Evolutionary conservation across 2,797 vertebrate genomes (phyloP).

Genomic region (Urocyon cinereoargenteus): DNA sequence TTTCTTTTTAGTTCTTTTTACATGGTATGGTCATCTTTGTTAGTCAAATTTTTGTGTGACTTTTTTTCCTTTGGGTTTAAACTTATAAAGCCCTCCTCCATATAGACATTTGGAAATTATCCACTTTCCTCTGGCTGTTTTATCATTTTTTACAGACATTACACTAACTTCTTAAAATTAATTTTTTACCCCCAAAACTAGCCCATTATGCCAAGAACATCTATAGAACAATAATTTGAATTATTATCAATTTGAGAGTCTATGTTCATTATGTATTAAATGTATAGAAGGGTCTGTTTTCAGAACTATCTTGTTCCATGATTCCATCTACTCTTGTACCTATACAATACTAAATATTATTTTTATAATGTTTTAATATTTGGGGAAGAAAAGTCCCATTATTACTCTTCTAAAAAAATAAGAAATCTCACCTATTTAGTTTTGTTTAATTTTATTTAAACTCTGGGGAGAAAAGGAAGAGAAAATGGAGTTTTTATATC

Average conservation of each 20-base stretch:
- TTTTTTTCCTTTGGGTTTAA: slow-evolving; percentile 33
- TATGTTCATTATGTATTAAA: background rate
- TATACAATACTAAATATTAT: background rate
- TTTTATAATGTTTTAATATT: slow-evolving; percentile 22
- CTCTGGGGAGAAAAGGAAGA: background rate
- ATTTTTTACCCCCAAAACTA: slow-evolving; percentile 32
- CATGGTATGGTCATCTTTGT: background rate
- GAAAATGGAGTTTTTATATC: background rate
- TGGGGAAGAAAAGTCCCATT: background rate
- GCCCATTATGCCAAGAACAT: background rate
- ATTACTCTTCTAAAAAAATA: background rate
- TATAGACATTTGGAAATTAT: slow-evolving; percentile 1
- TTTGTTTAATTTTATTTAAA: background rate
- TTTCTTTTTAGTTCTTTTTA: slow-evolving; percentile 11
- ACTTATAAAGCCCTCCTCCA: background rate
- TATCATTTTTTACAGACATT: background rate
- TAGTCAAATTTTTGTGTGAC: background rate
- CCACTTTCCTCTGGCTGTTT: background rate
- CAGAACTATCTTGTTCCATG: slow-evolving; percentile 18
- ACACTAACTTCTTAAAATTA: background rate
- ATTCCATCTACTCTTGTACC: background rate
- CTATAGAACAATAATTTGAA: slow-evolving; percentile 14
- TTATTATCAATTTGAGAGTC: background rate
- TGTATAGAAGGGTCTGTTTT: background rate
- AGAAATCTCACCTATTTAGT: background rate